Evolutionary conservation across 2,113 vertebrate genomes (phyloP), one percentile per base, ranked within the genome.

Genomic region (Hypomesus transpacificus): DNA sequence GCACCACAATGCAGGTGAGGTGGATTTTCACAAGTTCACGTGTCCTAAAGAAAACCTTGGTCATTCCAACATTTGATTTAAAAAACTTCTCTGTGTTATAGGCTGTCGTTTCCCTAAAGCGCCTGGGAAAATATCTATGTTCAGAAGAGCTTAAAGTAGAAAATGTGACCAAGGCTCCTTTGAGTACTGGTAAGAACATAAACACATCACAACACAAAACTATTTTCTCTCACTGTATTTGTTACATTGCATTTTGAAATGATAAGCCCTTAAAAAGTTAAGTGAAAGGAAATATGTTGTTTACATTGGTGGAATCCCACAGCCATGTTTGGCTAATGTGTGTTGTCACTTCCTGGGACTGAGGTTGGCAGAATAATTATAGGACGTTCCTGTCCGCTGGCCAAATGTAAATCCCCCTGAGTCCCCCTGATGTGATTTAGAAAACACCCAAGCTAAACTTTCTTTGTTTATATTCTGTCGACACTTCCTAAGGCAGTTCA

Each of bases 31-130:
- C 3, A 56, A 18, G 53, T 18, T n/a, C 14, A 56, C 17, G 53
- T 18, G 53, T 16, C 53, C 17, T 53, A n/a, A 56, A 16, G 1
- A 18, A 56, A 56, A 56, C 39, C 39, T 46, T 8, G 39, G 39
- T 46, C 39, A 46, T 46, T 46, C 39, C 39, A 9, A 13, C 2
- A 11, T 9, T 46, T 46, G 39, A 46, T 46, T 46, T 46, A 9
- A 9, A 46, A 46, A 13, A 46, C 28, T 92, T 80, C 91, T 96
- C 50, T 91, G 74, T 78, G 17, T 63, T 63, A 14, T 86, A 98
- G 96, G 95, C 95, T 64, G 71, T 92, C 54, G 94, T 98, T 75
- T 98, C 97, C 64, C 85, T 98, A 53, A 92, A 87, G 62, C 96
- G 97, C 20, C 90, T 99, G 57, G 93, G 91, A 17, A 89, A 94